Percentiles rank a stretch among this genome's conserved stretches.
These are phyloP conservation scores for Odobenus rosmarus DNA, from an alignment of 2,113 vertebrate genomes.

Conservation along the genomic window DNA sequence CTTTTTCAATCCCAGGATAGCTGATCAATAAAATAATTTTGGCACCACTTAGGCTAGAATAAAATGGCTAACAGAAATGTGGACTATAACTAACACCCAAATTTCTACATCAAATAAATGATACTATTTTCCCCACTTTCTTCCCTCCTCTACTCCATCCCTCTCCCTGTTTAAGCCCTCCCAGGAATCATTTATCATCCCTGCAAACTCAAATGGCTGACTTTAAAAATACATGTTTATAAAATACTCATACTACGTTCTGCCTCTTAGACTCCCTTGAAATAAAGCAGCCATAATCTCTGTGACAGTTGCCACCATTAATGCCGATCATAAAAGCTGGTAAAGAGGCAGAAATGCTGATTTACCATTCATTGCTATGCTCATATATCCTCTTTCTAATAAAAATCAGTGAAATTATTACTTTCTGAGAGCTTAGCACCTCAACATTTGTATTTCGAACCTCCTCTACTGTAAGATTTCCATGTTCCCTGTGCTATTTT, in stretches of 20 bases:
- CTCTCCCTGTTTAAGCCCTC: background rate
- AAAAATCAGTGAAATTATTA: constrained; percentile 83
- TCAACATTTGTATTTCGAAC: constrained; percentile 80
- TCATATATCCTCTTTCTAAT: constrained; percentile 80
- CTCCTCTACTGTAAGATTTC: constrained; percentile 75
- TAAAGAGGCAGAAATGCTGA: constrained; percentile 80
- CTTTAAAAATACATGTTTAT: constrained; percentile 78
- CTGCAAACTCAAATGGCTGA: constrained; percentile 61
- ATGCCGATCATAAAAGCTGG: constrained; percentile 83
- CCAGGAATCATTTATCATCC: constrained; percentile 45
- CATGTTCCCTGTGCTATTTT: constrained; percentile 69
- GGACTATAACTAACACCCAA: constrained; percentile 31
- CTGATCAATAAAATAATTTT: constrained; percentile 71
- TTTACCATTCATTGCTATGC: constrained; percentile 79
- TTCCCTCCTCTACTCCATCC: background rate
- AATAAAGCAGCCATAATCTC: constrained; percentile 85
- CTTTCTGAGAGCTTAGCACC: constrained; percentile 70
- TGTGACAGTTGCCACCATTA: constrained; percentile 82
- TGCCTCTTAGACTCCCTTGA: constrained; percentile 74
- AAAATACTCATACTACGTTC: constrained; percentile 69
- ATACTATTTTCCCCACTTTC: background rate
- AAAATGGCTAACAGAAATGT: constrained; percentile 61
- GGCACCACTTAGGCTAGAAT: constrained; percentile 56
- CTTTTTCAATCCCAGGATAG: constrained; percentile 52
- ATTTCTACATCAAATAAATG: constrained; percentile 67